A percentile compares a stretch with the other conserved stretches of the same genome.
phyloP scores from a whole-genome alignment of 1,140 invertebrate genomes.

The Drosophila malerkotliana region DNA sequence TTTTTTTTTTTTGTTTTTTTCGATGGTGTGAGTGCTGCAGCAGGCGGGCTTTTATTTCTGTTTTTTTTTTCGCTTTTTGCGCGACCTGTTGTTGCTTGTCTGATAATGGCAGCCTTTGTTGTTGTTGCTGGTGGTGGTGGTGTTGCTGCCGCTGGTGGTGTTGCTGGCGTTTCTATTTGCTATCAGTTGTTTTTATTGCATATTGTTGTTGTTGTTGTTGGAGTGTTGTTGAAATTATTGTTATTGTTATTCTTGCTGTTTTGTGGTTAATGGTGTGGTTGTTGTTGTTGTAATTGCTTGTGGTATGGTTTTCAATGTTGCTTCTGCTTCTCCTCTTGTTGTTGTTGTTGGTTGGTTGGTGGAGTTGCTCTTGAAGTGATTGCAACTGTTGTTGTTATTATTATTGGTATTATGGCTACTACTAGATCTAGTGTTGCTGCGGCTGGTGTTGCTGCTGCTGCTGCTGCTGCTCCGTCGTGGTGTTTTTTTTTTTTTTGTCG shows the following conservation, averaged over 20 bases:
- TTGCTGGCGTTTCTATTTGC: slow-evolving; percentile 59
- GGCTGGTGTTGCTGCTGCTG: slow-evolving; percentile 46
- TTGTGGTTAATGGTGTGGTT: not conserved
- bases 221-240: not conserved
- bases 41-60: slow-evolving; percentile 50
- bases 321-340: slow-evolving; percentile 21
- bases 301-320: slow-evolving; percentile 1
- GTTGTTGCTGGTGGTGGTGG: slow-evolving; percentile 19
- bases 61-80: slow-evolving; percentile 48
- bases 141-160: slow-evolving; percentile 36
- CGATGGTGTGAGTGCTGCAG: slow-evolving; percentile 61
- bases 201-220: slow-evolving; percentile 60
- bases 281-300: slow-evolving; percentile 39
- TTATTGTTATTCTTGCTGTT: not conserved
- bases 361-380: slow-evolving; percentile 28
- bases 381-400: slow-evolving; percentile 26
- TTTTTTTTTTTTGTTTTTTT: slow-evolving; percentile 18
- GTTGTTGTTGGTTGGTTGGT: slow-evolving; percentile 10
- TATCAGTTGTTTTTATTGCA: slow-evolving; percentile 82
- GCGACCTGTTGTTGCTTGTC: slow-evolving; percentile 76
- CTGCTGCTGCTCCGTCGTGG: slow-evolving; percentile 48
- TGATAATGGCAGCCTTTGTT: slow-evolving; percentile 75
- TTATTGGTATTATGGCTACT: slow-evolving; percentile 18
- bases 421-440: slow-evolving; percentile 30
- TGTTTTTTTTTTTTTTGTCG: slow-evolving; percentile 53